Conservation (phyloP, 2,797 vertebrate genomes). For the Danio jaintianensis region DNA sequence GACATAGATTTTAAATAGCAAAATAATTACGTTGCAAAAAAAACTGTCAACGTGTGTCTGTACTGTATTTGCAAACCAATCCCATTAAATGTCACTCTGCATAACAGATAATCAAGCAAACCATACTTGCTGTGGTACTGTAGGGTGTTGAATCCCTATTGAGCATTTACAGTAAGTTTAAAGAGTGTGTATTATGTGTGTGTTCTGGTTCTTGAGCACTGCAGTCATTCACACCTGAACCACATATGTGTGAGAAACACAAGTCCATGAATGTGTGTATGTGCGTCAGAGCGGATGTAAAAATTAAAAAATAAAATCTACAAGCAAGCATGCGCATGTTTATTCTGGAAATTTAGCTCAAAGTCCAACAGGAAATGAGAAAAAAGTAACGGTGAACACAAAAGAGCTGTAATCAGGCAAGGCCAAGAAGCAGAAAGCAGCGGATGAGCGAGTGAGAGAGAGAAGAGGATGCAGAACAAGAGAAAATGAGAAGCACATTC, state of each 20-base stretch:
- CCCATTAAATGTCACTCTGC: neutral
- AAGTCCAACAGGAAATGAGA: slow-evolving; percentile 2
- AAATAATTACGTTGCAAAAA: too few relatives aligned
- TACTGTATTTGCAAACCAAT: too few relatives aligned
- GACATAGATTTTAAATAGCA: too few relatives aligned
- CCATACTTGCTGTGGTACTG: too few relatives aligned
- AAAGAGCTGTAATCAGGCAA: neutral
- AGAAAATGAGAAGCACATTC: slow-evolving; percentile 74
- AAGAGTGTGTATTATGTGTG: too few relatives aligned
- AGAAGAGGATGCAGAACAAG: slow-evolving; percentile 58
- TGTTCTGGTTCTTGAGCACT: slow-evolving; percentile 10
- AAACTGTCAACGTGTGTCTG: too few relatives aligned
- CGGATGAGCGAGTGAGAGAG: slow-evolving; percentile 35
- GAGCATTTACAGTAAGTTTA: neutral
- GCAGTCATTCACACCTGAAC: slow-evolving; percentile 67
- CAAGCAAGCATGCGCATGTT: slow-evolving; percentile 51
- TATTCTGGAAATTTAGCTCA: slow-evolving; percentile 29
- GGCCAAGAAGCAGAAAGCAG: slow-evolving; percentile 13
- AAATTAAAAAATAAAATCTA: slow-evolving; percentile 28
- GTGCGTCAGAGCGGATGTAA: slow-evolving; percentile 13
- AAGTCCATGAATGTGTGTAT: slow-evolving; percentile 26
- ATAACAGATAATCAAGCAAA: neutral
- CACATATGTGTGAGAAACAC: slow-evolving; percentile 68
- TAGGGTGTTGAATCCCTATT: neutral
- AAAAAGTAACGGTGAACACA: neutral